Evolutionary conservation across 2,797 vertebrate genomes (phyloP).

Genomic region (Masticophis lateralis): DNA sequence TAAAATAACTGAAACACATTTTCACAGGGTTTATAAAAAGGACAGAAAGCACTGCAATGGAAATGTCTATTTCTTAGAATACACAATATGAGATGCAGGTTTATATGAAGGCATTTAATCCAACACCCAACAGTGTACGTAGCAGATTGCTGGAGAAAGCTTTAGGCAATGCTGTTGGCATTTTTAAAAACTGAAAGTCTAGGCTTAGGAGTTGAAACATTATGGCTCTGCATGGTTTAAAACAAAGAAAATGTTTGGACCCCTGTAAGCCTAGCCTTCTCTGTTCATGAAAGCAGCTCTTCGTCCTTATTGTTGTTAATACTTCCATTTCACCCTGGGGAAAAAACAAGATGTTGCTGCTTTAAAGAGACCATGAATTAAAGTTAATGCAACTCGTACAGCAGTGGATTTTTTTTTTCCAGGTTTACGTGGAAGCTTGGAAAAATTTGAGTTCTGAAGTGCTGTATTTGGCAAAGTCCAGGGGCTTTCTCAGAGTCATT

Average conservation of each 20-base stretch:
- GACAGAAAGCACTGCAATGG: not conserved
- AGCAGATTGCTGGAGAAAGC: not conserved
- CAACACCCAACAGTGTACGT: not conserved
- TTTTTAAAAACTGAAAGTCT: not conserved
- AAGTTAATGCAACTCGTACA: not conserved
- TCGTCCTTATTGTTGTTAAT: not conserved
- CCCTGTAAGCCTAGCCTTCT: not conserved
- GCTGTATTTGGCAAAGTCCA: not conserved
- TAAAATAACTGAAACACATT: conserved; percentile 35
- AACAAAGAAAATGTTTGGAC: not conserved
- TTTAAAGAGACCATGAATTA: not conserved
- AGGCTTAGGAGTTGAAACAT: not conserved
- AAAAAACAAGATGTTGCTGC: not conserved
- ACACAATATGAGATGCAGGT: not conserved
- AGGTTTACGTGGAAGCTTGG: not conserved
- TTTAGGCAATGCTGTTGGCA: not conserved
- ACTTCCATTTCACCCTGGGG: not conserved
- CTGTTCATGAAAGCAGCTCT: not conserved
- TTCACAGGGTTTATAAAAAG: conserved; percentile 38
- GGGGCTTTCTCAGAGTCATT: not conserved
- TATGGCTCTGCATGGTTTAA: not conserved
- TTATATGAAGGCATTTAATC: not conserved
- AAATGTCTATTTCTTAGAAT: not conserved
- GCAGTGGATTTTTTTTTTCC: not conserved
- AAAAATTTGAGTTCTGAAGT: not conserved